Percentiles rank a stretch among this genome's conserved stretches.
Conservation (phyloP, 2,888 invertebrate species). For the Rosalia funebris region DNA sequence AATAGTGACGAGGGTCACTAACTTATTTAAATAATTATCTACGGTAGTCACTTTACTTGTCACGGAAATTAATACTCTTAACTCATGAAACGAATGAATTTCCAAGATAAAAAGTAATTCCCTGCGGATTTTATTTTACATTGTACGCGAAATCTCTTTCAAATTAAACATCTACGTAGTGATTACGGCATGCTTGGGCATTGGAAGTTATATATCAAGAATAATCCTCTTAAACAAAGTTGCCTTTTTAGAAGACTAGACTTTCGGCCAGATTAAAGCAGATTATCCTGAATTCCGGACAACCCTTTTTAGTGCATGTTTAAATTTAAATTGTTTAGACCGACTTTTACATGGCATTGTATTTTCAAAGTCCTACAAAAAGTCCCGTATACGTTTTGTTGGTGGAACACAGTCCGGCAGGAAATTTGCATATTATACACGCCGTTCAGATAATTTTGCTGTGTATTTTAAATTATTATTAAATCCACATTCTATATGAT, state of each 20-base stretch:
- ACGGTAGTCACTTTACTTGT: background rate
- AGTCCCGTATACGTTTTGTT: conserved; percentile 10
- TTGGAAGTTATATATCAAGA: conserved; percentile 60
- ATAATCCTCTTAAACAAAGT: conserved; percentile 61
- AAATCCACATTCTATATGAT: too few species aligned
- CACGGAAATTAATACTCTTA: conserved; percentile 16
- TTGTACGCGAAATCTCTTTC: conserved; percentile 49
- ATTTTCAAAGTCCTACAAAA: conserved; percentile 20
- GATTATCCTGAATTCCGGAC: conserved; percentile 55
- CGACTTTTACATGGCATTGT: conserved; percentile 32
- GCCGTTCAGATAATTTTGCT: conserved; percentile 11
- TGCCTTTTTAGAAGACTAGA: conserved; percentile 59
- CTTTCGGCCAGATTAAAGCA: conserved; percentile 57
- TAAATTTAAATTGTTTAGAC: conserved; percentile 53
- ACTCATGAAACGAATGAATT: conserved; percentile 33
- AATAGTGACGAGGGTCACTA: conserved; percentile 5
- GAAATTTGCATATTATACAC: conserved; percentile 13
- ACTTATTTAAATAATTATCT: conserved; percentile 12
- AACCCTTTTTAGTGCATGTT: conserved; percentile 52
- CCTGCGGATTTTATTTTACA: conserved; percentile 40
- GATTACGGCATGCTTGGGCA: conserved; percentile 54
- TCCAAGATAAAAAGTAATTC: conserved; percentile 34
- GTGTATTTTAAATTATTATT: conserved; percentile 13
- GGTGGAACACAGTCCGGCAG: conserved; percentile 3
- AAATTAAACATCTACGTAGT: conserved; percentile 57